Evolutionary conservation across 2,113 vertebrate genomes (phyloP).

Genomic region (Urocitellus parryii): DNA sequence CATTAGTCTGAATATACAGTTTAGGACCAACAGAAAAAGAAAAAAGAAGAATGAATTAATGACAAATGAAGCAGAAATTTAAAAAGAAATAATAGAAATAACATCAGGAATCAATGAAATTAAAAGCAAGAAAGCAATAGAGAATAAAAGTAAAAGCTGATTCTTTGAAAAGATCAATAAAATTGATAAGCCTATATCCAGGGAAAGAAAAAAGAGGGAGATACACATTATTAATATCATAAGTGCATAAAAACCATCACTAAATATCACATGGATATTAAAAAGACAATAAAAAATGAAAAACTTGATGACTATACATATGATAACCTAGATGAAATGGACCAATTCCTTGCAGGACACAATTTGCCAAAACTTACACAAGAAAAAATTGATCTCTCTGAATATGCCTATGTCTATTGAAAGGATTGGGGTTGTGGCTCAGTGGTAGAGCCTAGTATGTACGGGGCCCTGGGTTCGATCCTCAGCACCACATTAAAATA

Average conservation of each 20-base stretch:
- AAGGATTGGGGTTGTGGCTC: no score
- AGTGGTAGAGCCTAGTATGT: no score
- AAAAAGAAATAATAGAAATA: background rate
- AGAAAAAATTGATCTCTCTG: no score
- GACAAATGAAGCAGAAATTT: background rate
- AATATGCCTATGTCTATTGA: no score
- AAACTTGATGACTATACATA: background rate
- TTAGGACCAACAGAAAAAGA: background rate
- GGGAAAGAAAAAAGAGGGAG: background rate
- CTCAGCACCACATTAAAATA: no score
- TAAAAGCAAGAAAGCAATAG: background rate
- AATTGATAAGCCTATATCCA: background rate
- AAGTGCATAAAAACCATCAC: background rate
- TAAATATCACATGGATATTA: background rate
- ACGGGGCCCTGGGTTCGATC: no score
- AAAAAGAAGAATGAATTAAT: background rate
- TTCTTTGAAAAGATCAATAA: background rate
- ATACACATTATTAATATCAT: background rate
- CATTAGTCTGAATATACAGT: background rate
- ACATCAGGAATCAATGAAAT: background rate
- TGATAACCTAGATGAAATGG: background rate
- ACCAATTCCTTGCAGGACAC: background rate
- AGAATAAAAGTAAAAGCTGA: background rate
- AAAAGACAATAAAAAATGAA: background rate
- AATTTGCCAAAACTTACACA: background rate